phyloP scores from a whole-genome alignment of 2,797 vertebrate species.

The Lepus townsendii region DNA sequence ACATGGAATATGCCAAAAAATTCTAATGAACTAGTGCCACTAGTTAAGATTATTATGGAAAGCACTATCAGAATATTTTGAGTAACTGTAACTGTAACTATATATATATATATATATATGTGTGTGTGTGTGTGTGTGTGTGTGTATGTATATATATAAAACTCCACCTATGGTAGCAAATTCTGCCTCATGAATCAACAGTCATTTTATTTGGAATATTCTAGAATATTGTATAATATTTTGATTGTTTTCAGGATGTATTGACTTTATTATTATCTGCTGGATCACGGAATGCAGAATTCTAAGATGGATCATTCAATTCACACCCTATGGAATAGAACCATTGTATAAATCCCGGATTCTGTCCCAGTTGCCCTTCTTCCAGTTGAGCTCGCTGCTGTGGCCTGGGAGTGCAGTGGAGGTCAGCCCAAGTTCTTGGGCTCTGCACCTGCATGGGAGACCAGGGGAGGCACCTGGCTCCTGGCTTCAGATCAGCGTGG shows the following conservation, averaged over 20 bases:
- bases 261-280: too few species aligned
- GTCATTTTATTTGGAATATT: background rate
- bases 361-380: too few species aligned
- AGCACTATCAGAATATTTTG: background rate
- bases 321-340: too few species aligned
- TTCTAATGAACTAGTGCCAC: background rate
- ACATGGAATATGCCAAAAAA: background rate
- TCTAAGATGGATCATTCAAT: background rate
- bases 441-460: too few species aligned
- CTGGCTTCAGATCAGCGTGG: fast-evolving
- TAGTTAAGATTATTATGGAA: background rate
- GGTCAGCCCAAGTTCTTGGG: too few species aligned
- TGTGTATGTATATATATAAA: too few species aligned
- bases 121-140: too few species aligned
- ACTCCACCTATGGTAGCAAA: background rate
- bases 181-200: background rate
- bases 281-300: background rate
- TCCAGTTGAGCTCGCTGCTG: too few species aligned
- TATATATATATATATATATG: too few species aligned
- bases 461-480: too few species aligned
- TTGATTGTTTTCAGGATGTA: background rate
- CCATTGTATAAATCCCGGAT: too few species aligned
- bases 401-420: too few species aligned
- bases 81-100: background rate
- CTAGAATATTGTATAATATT: background rate